Evolutionary conservation across 2,888 invertebrate genomes (phyloP).

Genomic region (Dendrolimus pini): DNA sequence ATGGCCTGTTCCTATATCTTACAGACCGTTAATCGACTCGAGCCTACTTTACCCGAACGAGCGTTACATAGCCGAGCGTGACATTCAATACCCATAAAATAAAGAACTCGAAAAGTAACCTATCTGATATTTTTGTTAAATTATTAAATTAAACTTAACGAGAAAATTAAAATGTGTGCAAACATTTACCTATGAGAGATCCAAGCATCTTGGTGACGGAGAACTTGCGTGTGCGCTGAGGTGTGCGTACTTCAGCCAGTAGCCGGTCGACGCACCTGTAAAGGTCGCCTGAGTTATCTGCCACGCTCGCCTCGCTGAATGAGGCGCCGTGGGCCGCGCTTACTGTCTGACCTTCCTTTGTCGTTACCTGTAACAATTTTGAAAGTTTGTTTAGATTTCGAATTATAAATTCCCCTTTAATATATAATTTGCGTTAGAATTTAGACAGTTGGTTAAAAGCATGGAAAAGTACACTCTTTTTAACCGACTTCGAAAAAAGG

Average conservation of each 20-base stretch:
- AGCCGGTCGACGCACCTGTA: conserved; percentile 84
- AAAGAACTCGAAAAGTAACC: too few species aligned
- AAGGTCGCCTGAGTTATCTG: conserved; percentile 85
- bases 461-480: background rate
- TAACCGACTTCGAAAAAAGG: too few species aligned
- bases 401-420: background rate
- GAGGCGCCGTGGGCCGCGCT: conserved; percentile 82
- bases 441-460: background rate
- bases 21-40: too few species aligned
- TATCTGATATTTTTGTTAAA: background rate
- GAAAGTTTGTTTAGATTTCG: background rate
- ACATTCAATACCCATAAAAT: too few species aligned
- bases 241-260: conserved; percentile 80
- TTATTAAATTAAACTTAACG: background rate
- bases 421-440: too few species aligned
- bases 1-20: too few species aligned
- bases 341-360: conserved; percentile 81
- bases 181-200: conserved; percentile 78
- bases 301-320: conserved; percentile 89
- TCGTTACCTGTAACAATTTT: conserved; percentile 75
- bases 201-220: conserved; percentile 89
- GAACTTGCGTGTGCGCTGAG: conserved; percentile 82
- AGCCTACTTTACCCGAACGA: too few species aligned
- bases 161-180: conserved; percentile 1
- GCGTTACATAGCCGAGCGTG: too few species aligned